Conservation (phyloP, 2,113 vertebrate genomes). For the Platichthys stellatus region DNA sequence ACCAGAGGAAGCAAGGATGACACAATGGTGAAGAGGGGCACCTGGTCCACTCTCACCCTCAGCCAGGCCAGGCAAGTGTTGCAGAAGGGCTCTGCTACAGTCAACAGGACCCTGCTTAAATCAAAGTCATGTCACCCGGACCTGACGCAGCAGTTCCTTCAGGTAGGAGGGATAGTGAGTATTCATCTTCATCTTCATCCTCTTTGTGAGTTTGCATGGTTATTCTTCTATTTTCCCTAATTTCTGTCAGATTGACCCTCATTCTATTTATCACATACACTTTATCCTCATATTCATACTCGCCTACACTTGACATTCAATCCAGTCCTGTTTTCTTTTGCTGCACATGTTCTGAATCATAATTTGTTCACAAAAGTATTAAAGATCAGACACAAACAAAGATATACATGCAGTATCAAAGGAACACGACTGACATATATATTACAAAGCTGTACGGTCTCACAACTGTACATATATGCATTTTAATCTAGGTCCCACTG, state of each 20-base stretch:
- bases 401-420: neutral
- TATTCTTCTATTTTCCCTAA: slow-evolving; percentile 4
- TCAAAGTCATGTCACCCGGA: slow-evolving; percentile 98
- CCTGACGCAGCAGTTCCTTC: slow-evolving; percentile 94
- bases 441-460: no score
- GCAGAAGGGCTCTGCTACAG: slow-evolving; percentile 95
- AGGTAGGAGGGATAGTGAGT: slow-evolving; percentile 87
- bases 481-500: slow-evolving; percentile 86
- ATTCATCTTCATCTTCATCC: slow-evolving; percentile 56
- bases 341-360: neutral
- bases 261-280: slow-evolving; percentile 1
- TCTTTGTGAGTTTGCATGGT: slow-evolving; percentile 49
- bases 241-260: neutral
- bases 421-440: no score
- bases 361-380: neutral
- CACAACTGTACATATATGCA: no score
- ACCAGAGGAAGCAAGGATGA: slow-evolving; percentile 64
- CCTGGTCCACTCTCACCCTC: slow-evolving; percentile 97
- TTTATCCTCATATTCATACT: slow-evolving; percentile 1
- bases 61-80: slow-evolving; percentile 93
- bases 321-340: neutral
- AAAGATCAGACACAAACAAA: neutral
- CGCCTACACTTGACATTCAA: neutral
- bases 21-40: slow-evolving; percentile 87
- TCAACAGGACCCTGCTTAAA: slow-evolving; percentile 95